Evolutionary conservation across 35 echinoderm and acorn worm genomes (phyloP), one percentile per base, ranked within the genome.

Genomic region (Strongylocentrotus purpuratus): DNA sequence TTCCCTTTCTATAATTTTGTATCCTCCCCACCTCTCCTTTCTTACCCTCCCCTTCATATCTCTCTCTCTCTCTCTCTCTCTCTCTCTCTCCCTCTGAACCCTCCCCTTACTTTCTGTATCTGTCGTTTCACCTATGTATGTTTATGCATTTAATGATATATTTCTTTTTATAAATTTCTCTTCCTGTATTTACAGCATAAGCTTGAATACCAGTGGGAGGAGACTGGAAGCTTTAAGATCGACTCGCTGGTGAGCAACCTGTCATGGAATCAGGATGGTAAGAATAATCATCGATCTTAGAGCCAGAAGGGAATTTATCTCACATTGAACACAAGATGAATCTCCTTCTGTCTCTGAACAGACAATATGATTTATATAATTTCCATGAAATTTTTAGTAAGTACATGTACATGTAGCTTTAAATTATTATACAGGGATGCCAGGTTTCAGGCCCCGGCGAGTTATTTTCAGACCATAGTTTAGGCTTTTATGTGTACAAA

Each of bases 231-330:
- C 55, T 99, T 99, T 89, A 97, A 99, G 94, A 94, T 97, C 31
- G 98, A 99, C 78, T 99, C 98, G 0, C 94, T 99, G 33, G 97
- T 96, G 18, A 97, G 96, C 94, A 99, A 99, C 90, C 93, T 99
- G 33, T 99, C 98, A 31, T 99, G 98, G 98, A 99, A 97, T 85
- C 98, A 99, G 47, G 96, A 99, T 87, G 98, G 98, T 99, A 94
- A 97, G 88, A 31, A 46, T 47, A 33, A 46, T 20, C 22, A 86
- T 33, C 12, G 3, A 86, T 86, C n/a, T 31, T 13, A 33, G 33
- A 86, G 33, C n/a, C 50, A 55, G 48, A 52, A 52, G 48, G 48
- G 35, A 52, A 10, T 52, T 52, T 52, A 1, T 10, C 48, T 52
- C 35, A 13, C 50, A 55, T 14, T 2, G 11, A 55, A 14, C 10